Conservation (phyloP, 2,888 invertebrate genomes). For the Stenoptilia bipunctidactyla region DNA sequence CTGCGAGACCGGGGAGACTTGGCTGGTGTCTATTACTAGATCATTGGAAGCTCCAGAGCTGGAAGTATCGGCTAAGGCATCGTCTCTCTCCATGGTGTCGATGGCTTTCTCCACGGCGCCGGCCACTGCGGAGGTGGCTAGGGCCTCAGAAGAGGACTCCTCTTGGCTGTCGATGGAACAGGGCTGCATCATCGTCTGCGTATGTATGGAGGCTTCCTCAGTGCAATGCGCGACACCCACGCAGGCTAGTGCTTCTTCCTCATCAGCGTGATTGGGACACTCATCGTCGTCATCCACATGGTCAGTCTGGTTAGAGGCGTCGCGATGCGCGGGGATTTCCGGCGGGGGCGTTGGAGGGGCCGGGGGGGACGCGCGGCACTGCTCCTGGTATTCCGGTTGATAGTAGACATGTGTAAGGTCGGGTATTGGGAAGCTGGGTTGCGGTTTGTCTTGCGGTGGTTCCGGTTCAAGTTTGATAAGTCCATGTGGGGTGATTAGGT, state of each 20-base stretch:
- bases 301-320: slow-evolving; percentile 88
- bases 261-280: slow-evolving; percentile 54
- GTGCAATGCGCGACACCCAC: slow-evolving; percentile 61
- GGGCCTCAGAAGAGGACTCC: slow-evolving; percentile 49
- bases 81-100: slow-evolving; percentile 53
- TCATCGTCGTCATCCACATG: slow-evolving; percentile 80
- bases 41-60: slow-evolving; percentile 58
- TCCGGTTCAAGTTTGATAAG: slow-evolving; percentile 83
- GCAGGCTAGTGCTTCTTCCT: slow-evolving; percentile 56
- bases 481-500: slow-evolving; percentile 57
- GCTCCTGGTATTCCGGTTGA: slow-evolving; percentile 59
- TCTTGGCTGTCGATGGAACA: slow-evolving; percentile 44
- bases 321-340: slow-evolving; percentile 77
- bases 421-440: slow-evolving; percentile 54
- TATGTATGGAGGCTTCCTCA: slow-evolving; percentile 33
- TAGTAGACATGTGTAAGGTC: slow-evolving; percentile 71
- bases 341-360: slow-evolving; percentile 64
- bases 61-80: slow-evolving; percentile 42
- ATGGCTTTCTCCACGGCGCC: slow-evolving; percentile 56
- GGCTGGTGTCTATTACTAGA: slow-evolving; percentile 57
- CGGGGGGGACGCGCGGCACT: slow-evolving; percentile 67
- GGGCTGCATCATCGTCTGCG: slow-evolving; percentile 27
- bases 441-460: slow-evolving; percentile 55
- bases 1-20: slow-evolving; percentile 33
- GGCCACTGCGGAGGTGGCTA: slow-evolving; percentile 33